phyloP scores from a whole-genome alignment of 2,797 vertebrate species.

The Synanceia verrucosa region DNA sequence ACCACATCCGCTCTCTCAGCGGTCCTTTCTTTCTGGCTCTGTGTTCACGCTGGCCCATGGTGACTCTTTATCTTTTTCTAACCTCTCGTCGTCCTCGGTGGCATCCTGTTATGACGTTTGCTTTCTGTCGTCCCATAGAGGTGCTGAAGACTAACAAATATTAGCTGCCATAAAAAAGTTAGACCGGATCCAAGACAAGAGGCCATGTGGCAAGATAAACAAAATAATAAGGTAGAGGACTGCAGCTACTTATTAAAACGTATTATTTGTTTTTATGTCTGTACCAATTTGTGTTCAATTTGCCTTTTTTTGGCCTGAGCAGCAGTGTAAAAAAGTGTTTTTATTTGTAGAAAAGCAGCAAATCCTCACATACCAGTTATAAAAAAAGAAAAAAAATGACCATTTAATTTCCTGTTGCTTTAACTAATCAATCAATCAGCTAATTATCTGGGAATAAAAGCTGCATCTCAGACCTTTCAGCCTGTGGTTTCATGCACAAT shows the following conservation, averaged over 20 bases:
- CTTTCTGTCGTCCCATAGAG: constrained; percentile 25
- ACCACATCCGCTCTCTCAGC: neutral
- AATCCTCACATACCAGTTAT: neutral
- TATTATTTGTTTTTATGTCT: too few relatives aligned
- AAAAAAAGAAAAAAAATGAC: neutral
- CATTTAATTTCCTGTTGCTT: neutral
- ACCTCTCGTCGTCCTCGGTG: constrained; percentile 10
- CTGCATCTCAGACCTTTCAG: neutral
- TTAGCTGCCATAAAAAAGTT: constrained; percentile 42
- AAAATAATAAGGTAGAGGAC: neutral
- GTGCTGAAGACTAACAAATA: constrained; percentile 48
- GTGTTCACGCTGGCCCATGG: constrained; percentile 32
- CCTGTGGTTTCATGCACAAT: neutral
- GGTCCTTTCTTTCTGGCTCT: constrained; percentile 19
- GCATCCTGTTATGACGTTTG: constrained; percentile 58
- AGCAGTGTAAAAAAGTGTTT: neutral
- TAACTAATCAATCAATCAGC: neutral
- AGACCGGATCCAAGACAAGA: neutral
- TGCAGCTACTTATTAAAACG: neutral
- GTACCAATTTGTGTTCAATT: too few relatives aligned
- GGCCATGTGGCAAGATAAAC: neutral
- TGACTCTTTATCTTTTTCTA: constrained; percentile 48
- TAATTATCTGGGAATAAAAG: neutral
- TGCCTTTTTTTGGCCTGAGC: neutral
- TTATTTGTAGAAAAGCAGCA: neutral